These are phyloP conservation scores for Etheostoma nigrum DNA, from an alignment of 2,797 vertebrate species.

Conservation along the genomic window DNA sequence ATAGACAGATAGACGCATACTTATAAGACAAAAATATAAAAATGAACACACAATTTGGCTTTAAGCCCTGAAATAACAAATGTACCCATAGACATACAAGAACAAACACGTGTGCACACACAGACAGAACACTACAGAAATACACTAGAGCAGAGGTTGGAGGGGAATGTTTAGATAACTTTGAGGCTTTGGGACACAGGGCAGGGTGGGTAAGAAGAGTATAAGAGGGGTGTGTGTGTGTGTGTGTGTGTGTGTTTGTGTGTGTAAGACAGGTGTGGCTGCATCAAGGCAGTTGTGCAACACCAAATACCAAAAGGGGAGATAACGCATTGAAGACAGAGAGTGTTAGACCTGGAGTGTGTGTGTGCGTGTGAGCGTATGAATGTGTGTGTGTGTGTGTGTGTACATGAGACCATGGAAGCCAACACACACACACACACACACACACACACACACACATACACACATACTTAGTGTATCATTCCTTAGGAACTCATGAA, in stretches of 20 bases:
- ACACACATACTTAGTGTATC: slow-evolving; percentile 14
- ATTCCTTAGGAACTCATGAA: neutral
- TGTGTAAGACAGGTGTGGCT: slow-evolving; percentile 72
- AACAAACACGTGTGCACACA: neutral
- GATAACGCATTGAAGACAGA: slow-evolving; percentile 50
- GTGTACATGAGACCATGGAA: slow-evolving; percentile 10
- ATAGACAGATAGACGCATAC: slow-evolving; percentile 29
- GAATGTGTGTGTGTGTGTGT: slow-evolving; percentile 5
- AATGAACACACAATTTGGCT: slow-evolving; percentile 13
- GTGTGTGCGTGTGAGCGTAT: slow-evolving; percentile 15
- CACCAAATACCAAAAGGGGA: slow-evolving; percentile 62
- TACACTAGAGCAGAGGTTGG: slow-evolving; percentile 8
- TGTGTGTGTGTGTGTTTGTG: slow-evolving; percentile 9
- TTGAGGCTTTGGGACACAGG: slow-evolving; percentile 34
- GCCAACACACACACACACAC: slow-evolving; percentile 22
- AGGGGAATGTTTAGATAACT: slow-evolving; percentile 70
- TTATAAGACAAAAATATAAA: slow-evolving; percentile 31
- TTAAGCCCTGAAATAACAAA: slow-evolving; percentile 24
- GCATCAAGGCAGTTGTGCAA: slow-evolving; percentile 72
- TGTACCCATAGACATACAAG: slow-evolving; percentile 24
- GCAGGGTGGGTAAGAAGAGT: slow-evolving; percentile 5
- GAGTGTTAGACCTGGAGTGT: slow-evolving; percentile 26
- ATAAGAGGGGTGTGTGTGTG: neutral
- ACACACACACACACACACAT: slow-evolving; percentile 11
- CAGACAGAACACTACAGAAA: slow-evolving; percentile 6